Base-by-base conservation (phyloP, 1,140 invertebrate species). In the Cotesia glomerata region DNA sequence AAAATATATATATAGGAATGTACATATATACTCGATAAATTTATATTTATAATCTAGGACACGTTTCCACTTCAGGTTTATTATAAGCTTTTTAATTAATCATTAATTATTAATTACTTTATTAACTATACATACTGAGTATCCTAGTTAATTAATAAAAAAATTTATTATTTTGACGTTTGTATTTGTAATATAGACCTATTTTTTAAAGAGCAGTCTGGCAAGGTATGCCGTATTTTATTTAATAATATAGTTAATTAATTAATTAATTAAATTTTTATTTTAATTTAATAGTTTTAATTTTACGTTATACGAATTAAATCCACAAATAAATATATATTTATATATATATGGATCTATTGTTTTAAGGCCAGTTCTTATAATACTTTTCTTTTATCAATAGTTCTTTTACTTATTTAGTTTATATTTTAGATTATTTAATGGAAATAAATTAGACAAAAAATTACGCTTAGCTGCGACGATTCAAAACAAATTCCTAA, bases 21-120 rank as follows among this genome's bases (percentile, higher is more conserved):
- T 45, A 45, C 11, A 45, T 45, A 45, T 45, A 45, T 45, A 45
- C 11, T 45, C 8, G 7, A 45, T 45, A 45, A 45, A 45, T 45
- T 45, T 45, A 71, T 81, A 76, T 69, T 78, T 76, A 78, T 80
- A 82, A 78, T 78, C 75, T 71, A 74, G 72, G 81, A 81, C 76
- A 77, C 71, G 66, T 82, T 79, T 77, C 76, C 64, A 76, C 71
- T 39, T 45, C 59, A 45, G 34, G 35, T 36, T 54, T 58, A 32
- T 49, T 14, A 63, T 34, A 45, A 58, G 49, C 39, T 35, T 18
- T 5, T 9, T 54, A 32, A 56, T 49, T 54, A 54, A 14, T 54
- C 13, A 14, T 54, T 54, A 59, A 69, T 59, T 58, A 39, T 39
- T 58, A 59, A 45, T 51, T 34, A 16, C 13, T 64, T 39, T 36